Base-by-base conservation (phyloP, 2,113 vertebrate genomes). In the Ctenomys sociabilis region DNA sequence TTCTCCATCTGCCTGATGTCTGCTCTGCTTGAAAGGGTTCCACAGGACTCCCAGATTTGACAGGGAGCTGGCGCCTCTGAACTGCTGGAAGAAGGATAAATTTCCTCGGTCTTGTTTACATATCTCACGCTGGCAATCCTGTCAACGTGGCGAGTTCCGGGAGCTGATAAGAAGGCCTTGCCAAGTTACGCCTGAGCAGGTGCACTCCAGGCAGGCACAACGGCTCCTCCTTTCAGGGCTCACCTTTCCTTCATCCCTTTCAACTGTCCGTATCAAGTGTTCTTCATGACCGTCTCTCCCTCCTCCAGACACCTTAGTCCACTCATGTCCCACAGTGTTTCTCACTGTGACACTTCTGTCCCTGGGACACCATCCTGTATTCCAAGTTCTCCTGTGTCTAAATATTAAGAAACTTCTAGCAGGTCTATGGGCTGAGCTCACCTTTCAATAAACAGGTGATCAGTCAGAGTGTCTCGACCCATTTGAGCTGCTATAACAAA, bases 141-240 rank as follows among this genome's bases (percentile, higher is more conserved):
- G 43, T 87, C 83, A 52, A 77, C 1, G 8, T 45, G 73, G 66
- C 21, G 30, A 83, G 78, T 66, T 84, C 10, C 7, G 16, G 63
- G n/a, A 80, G 63, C 63, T 37, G 10, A 17, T 28, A 49, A 85
- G 43, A 59, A 19, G 81, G 61, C 14, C 1, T 28, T 14, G 24
- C 80, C 19, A 3, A 35, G 30, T n/a, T 16, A 66, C 73, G n/a
- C 26, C 52, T 26, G 16, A 77, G 72, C 49, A 32, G 7, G 64
- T 85, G 57, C 14, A 24, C 72, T 28, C 35, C 66, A 35, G 35
- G 30, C 3, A 52, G 0, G 24, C 2, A 3, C 1, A 3, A 37
- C 1, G 57, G 21, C 28, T 24, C 26, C 52, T 57, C n/a, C 7
- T 13, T 40, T 3, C 0, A 0, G 35, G 40, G 21, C 32, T 70